Evolutionary conservation across 53 echinoderm and acorn worm species (phyloP), one percentile per base, ranked within the genome.

Genomic region (Pentamera pediparva): DNA sequence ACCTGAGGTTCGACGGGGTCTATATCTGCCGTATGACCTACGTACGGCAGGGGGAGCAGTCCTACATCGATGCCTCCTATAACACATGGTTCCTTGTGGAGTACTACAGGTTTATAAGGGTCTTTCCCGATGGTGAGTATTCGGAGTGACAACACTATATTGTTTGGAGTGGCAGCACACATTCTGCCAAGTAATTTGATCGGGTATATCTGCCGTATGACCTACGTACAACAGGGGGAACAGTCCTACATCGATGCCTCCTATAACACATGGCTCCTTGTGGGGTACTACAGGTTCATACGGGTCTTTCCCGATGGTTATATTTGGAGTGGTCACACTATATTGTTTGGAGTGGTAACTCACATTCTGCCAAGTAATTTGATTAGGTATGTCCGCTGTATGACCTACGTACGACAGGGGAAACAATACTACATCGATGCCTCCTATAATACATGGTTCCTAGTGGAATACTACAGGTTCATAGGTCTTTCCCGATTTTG

Each of bases 71-170:
- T 70, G 60, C 56, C n/a, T 65, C 86, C 50, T 96, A 96, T 60
- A 56, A 76, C 43, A 85, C 90, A 3, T 96, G 90, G 88, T 89
- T 91, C 52, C 63, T 87, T 34, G 96, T 96, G 39, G 96, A 91
- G 74, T 96, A 96, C 62, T 91, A 91, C 56, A 76, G 95, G 34
- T 95, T 77, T 24, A 70, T 95, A 54, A 48, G 95, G 31, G 77
- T 90, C 32, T 95, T 91, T 62, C 75, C 90, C n/a, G 95, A 95
- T 80, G 95, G 95, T 91, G 73, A 75, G 88, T 56, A n/a, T 37
- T n/a, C n/a, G n/a, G n/a, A n/a, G n/a, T n/a, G n/a, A n/a, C 19
- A 51, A 45, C 13, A 45, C 1, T 15, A 45, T 1, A 45, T 45
- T 45, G 47, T 13, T 45, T 45, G 18, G 47, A 15, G 0, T 45